These are phyloP conservation scores for Drosophila trichaetosa DNA, from an alignment of 2,888 invertebrate genomes.

Conservation along the genomic window DNA sequence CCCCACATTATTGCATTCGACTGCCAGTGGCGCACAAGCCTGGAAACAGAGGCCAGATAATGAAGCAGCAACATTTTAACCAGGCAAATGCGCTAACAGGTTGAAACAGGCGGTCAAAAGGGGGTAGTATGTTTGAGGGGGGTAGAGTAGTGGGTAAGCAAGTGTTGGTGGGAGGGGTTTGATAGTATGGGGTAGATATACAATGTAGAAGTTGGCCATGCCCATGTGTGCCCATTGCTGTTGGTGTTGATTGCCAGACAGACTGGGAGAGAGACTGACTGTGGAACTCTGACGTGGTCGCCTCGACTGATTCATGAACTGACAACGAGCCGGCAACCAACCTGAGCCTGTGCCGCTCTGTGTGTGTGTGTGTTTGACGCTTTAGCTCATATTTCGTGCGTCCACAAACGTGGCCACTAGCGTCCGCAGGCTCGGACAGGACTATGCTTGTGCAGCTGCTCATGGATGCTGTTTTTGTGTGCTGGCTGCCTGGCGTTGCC, in stretches of 20 bases:
- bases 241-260: slow-evolving; percentile 64
- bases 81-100: slow-evolving; percentile 73
- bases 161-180: neutral
- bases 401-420: slow-evolving; percentile 62
- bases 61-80: slow-evolving; percentile 79
- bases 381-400: slow-evolving; percentile 76
- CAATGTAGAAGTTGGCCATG: slow-evolving; percentile 7
- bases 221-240: slow-evolving; percentile 12
- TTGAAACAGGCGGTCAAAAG: slow-evolving; percentile 8
- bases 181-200: neutral
- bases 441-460: slow-evolving; percentile 56
- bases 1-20: slow-evolving; percentile 70
- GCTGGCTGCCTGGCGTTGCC: slow-evolving; percentile 54
- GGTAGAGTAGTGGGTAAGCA: too few species aligned
- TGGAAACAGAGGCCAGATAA: slow-evolving; percentile 67
- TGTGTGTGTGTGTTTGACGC: slow-evolving; percentile 32
- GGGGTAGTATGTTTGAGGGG: neutral
- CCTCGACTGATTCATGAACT: slow-evolving; percentile 74
- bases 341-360: slow-evolving; percentile 59
- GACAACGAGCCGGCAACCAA: slow-evolving; percentile 67
- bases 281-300: slow-evolving; percentile 42
- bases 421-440: slow-evolving; percentile 3
- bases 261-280: slow-evolving; percentile 16
- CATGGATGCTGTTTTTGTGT: slow-evolving; percentile 64
- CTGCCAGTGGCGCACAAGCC: slow-evolving; percentile 27